Conservation (phyloP, 2,113 vertebrate genomes). For the Nansenia antarctica region DNA sequence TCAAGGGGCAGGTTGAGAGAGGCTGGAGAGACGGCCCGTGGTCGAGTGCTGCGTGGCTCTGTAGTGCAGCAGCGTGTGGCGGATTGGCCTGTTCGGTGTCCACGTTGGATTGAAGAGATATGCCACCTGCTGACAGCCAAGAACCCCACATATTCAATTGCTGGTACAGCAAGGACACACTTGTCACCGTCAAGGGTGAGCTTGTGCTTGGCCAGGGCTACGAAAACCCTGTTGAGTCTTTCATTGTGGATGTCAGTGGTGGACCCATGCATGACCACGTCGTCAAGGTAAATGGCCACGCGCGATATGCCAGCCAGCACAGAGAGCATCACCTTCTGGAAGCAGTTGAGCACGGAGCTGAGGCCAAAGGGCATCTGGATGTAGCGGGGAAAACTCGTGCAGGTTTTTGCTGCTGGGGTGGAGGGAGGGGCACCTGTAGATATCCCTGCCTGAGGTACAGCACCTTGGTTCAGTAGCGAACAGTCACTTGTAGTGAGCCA, state of each 20-base stretch:
- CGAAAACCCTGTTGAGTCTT: neutral
- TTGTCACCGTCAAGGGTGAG: constrained; percentile 13
- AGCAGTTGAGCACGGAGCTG: neutral
- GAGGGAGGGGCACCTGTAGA: constrained; percentile 28
- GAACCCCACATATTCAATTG: constrained; percentile 22
- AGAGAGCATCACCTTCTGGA: constrained; percentile 14
- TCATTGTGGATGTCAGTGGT: neutral
- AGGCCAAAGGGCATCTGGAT: constrained; percentile 30
- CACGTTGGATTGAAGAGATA: neutral
- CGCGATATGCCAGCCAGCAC: neutral
- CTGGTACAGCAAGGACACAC: neutral
- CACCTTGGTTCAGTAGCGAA: too few relatives aligned
- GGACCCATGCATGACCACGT: constrained; percentile 13
- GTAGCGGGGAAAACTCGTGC: constrained; percentile 13
- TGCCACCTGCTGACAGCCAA: neutral
- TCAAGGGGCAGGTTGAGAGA: neutral
- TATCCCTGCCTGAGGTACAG: constrained; percentile 27
- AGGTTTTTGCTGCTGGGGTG: constrained; percentile 25
- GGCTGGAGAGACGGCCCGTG: neutral
- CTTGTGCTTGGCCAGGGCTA: neutral
- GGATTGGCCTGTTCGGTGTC: neutral
- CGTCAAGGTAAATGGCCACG: constrained; percentile 11
- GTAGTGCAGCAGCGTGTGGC: too few relatives aligned
- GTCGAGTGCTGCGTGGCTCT: neutral
- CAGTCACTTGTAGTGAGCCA: too few relatives aligned